Conservation (phyloP, 2,888 invertebrate genomes). For the Drosophila anceps region DNA sequence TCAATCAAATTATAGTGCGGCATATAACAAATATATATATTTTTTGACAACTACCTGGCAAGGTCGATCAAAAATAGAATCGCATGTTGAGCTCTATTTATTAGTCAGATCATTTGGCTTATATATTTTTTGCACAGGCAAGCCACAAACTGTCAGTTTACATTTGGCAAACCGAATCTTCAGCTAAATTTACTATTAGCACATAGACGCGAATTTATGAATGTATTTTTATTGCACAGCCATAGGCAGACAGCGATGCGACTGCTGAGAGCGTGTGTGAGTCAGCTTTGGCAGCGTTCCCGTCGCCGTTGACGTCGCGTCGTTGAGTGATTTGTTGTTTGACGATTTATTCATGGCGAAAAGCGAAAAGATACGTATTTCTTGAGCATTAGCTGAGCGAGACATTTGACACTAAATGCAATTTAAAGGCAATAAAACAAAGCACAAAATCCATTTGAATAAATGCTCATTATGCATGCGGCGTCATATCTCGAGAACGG, state of each 20-base stretch:
- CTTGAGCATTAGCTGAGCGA: constrained; percentile 59
- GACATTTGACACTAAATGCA: constrained; percentile 79
- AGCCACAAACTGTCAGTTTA: constrained; percentile 52
- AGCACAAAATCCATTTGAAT: constrained; percentile 70
- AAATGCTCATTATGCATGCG: constrained; percentile 78
- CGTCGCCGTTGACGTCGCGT: constrained; percentile 28
- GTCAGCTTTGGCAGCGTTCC: constrained; percentile 64
- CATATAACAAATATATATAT: not conserved
- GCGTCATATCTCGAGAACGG: constrained; percentile 77
- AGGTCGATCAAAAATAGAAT: constrained; percentile 57
- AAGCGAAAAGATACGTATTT: constrained; percentile 27
- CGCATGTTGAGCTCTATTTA: constrained; percentile 14
- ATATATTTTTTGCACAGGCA: constrained; percentile 26
- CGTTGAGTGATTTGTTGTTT: constrained; percentile 71
- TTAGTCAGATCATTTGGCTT: constrained; percentile 28
- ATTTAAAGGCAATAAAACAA: constrained; percentile 79
- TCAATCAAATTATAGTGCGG: not conserved
- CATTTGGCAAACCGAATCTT: constrained; percentile 34
- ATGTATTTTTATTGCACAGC: constrained; percentile 37
- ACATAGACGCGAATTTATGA: constrained; percentile 33
- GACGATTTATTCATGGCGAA: constrained; percentile 64
- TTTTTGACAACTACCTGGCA: constrained; percentile 42
- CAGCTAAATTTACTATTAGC: constrained; percentile 46
- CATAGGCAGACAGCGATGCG: constrained; percentile 40
- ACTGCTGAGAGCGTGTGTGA: constrained; percentile 39